Conservation (phyloP, 2,888 invertebrate species). For the Allacma fusca region DNA sequence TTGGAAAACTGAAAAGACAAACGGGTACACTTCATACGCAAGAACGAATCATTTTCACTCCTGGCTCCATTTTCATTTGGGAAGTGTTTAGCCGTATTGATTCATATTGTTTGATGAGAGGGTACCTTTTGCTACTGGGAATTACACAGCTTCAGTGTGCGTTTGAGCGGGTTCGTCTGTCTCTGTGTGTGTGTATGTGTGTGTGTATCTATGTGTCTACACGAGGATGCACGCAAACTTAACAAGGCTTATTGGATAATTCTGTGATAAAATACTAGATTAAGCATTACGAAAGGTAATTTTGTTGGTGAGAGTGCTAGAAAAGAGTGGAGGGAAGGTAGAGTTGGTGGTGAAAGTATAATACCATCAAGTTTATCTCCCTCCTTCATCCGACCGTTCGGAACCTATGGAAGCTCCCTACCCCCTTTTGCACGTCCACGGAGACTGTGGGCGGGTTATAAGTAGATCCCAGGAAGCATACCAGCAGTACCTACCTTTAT, state of each 20-base stretch:
- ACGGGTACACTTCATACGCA: neutral
- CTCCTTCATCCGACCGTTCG: neutral
- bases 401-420: neutral
- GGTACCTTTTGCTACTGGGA: neutral
- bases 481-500: neutral
- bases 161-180: no score
- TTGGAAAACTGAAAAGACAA: neutral
- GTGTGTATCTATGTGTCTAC: neutral
- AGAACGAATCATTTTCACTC: neutral
- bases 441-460: neutral
- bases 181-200: neutral
- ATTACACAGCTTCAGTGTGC: no score
- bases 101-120: neutral
- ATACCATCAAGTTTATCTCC: conserved; percentile 11
- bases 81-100: neutral
- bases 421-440: neutral
- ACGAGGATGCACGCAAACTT: neutral
- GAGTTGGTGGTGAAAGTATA: conserved; percentile 9
- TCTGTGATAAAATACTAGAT: conserved; percentile 40
- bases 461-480: neutral
- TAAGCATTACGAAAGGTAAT: conserved; percentile 34
- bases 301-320: neutral
- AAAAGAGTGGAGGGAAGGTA: neutral
- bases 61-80: neutral
- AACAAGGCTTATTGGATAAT: conserved; percentile 28